Evolutionary conservation across 2,797 vertebrate species (phyloP), one percentile per base, ranked within the genome.

Genomic region (Mus caroli): DNA sequence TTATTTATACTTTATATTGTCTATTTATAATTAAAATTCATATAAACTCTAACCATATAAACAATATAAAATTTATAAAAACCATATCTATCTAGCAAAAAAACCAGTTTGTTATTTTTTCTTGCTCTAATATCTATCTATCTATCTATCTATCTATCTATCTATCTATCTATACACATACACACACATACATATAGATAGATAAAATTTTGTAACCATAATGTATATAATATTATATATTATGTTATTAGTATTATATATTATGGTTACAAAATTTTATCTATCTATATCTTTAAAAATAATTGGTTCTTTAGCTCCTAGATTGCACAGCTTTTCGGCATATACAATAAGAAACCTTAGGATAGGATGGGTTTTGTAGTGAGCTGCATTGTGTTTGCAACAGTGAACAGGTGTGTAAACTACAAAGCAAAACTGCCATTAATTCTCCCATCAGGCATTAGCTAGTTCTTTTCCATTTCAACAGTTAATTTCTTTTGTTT

Each of bases 21-120:
- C 78, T 89, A 60, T 78, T 86, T 43, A 82, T 24, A 94, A 67
- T 78, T 91, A 82, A 88, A 78, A 71, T 82, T 73, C 92, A 60
- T 67, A 76, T 54, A 83, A 85, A 69, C 19, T 37, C 92, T 87
- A 88, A 34, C 31, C 34, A 67, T 67, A 67, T 15, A 34, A 67
- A 67, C 13, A 34, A 34, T 64, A 64, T 91, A 77, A 85, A 78
- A 71, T 82, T 77, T 94, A 60, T 60, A 79, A 54, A 82, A 80
- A 62, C 22, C 52, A 50, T 50, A 50, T 24, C 92, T 58, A 22
- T 11, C 20, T 83, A 88, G 1, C 64, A 34, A 34, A 67, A 54
- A 54, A 54, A 15, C 52, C 52, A 54, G 52, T 54, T 54, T 54
- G 52, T 54, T 54, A 54, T 54, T 54, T 54, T 50, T 50, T 50